phyloP scores from a whole-genome alignment of 1,140 invertebrate genomes.

The Lithobius niger region DNA sequence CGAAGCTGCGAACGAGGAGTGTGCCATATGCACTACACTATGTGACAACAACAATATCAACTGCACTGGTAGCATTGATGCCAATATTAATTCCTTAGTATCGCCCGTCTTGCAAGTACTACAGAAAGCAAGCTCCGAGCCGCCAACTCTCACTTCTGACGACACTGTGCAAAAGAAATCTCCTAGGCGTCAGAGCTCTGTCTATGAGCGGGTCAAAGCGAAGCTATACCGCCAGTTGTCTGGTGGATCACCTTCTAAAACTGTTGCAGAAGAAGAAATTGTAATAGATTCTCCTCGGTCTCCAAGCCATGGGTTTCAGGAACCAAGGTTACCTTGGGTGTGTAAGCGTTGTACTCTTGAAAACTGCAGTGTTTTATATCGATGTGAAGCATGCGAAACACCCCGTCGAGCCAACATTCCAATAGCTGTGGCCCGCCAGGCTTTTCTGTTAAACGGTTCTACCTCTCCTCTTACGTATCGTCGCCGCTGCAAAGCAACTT shows the following conservation, averaged over 20 bases:
- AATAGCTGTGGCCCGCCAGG: constrained; percentile 21
- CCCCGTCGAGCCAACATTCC: constrained; percentile 28
- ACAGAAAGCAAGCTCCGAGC: neutral
- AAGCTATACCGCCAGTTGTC: constrained; percentile 42
- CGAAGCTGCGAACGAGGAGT: constrained; percentile 1
- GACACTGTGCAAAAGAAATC: constrained; percentile 24
- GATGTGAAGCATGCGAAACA: constrained; percentile 49
- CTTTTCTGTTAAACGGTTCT: constrained; percentile 15
- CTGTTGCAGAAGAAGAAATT: constrained; percentile 11
- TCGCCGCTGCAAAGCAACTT: neutral
- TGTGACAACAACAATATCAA: neutral
- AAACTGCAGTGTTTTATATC: constrained; percentile 35
- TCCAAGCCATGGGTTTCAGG: too few species aligned
- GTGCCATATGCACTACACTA: constrained; percentile 9
- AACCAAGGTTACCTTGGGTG: too few species aligned
- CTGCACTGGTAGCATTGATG: neutral
- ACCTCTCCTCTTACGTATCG: neutral
- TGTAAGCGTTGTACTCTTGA: constrained; percentile 44
- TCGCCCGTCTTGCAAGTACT: too few species aligned
- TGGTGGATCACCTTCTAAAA: constrained; percentile 32
- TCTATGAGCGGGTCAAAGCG: constrained; percentile 45
- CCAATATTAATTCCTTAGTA: neutral
- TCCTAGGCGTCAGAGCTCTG: constrained; percentile 39
- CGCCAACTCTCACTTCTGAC: neutral
- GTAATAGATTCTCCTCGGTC: neutral